Evolutionary conservation across 2,113 vertebrate species (phyloP).

Genomic region (Melanerpes aurifrons): DNA sequence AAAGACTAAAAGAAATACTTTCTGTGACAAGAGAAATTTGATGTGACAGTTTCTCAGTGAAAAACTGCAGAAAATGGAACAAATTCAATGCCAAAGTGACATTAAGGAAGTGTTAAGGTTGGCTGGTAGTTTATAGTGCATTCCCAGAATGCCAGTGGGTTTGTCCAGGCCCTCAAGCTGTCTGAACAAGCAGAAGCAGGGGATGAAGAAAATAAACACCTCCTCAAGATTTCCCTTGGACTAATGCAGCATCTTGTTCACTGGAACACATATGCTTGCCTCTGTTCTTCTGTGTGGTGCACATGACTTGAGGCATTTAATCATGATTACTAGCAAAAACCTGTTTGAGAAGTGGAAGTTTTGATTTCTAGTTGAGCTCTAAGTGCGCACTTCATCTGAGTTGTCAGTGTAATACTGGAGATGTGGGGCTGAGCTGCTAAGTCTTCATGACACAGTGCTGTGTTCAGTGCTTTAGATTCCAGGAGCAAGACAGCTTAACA

Average conservation of each 20-base stretch:
- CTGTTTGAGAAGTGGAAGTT: background rate
- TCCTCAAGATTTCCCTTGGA: background rate
- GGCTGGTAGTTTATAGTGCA: background rate
- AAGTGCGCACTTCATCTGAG: accelerated
- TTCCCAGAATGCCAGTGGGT: background rate
- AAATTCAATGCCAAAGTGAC: background rate
- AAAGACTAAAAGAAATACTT: background rate
- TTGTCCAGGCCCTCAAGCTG: accelerated
- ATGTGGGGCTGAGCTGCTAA: background rate
- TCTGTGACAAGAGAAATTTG: background rate
- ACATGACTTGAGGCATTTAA: background rate
- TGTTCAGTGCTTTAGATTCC: background rate
- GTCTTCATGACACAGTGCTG: background rate
- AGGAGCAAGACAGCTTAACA: background rate
- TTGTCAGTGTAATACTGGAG: background rate
- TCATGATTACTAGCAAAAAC: background rate
- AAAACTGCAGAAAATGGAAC: background rate
- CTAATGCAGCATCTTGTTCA: background rate
- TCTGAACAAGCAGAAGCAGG: background rate
- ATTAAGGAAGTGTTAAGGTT: accelerated
- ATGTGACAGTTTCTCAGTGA: background rate
- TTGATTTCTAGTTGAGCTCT: background rate
- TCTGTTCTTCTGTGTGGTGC: background rate
- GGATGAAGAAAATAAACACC: background rate
- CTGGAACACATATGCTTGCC: accelerated